Evolutionary conservation across 1,140 invertebrate genomes (phyloP), one percentile per base, ranked within the genome.

Genomic region (Dolichoris vasculosae): DNA sequence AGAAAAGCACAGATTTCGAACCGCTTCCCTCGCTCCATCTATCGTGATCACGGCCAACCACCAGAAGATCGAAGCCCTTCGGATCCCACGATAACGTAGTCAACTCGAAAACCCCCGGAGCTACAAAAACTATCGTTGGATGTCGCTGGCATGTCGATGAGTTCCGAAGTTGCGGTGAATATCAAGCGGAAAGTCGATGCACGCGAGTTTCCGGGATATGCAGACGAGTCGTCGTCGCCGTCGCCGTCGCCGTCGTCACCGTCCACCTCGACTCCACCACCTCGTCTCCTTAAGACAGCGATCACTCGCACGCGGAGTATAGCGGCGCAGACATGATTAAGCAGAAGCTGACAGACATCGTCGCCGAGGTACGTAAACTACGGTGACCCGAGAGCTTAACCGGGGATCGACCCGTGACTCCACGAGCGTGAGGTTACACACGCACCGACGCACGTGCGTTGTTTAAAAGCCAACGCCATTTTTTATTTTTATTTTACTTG

Each of bases 291-390:
- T 8, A 2, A 2, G 69, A 43, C 38, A 8, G 35, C 69, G 35
- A 73, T 11, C 69, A 11, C 40, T 40, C 11, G 38, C 9, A 43
- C 26, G 6, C 26, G 8, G 20, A 73, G 35, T 2, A 73, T 23
- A n/a, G 30, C 43, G 30, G 43, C 40, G 6, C 40, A 75, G 71
- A n/a, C 23, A 77, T 48, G 46, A 35, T 23, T 38, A 30, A 48
- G 46, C 1, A 46, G 30, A 2, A 13, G 30, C 38, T 30, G 46
- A 3, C 15, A 2, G 0, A 26, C 23, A 1, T 3, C 8, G n/a
- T 73, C 26, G 23, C 46, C n/a, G 75, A 77, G 75, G 75, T 77
- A 73, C 69, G 69, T 73, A 77, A 77, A n/a, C 26, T 23, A 73
- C 30, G 63, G 23, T 1, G 0, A 32, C 17, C 17, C 30, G 67